phyloP scores from a whole-genome alignment of 2,888 invertebrate species.

The Erebia aethiops region DNA sequence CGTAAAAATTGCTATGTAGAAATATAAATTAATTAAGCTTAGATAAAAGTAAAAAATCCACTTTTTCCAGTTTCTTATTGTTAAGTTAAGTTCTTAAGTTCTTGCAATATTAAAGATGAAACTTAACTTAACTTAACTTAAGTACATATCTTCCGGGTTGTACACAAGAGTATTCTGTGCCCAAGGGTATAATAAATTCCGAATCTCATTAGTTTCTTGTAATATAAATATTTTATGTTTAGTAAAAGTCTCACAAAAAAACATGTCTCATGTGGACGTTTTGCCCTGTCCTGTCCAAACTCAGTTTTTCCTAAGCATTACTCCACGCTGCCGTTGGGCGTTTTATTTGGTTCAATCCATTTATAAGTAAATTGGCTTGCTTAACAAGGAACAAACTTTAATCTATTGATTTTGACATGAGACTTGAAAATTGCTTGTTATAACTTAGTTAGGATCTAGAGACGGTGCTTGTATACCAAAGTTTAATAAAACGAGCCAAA shows the following conservation, averaged over 20 bases:
- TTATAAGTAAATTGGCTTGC: background rate
- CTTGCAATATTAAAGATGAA: background rate
- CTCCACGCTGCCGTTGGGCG: background rate
- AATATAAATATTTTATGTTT: background rate
- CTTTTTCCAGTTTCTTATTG: no score
- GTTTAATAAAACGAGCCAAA: background rate
- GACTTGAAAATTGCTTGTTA: slow-evolving; percentile 6
- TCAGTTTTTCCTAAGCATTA: background rate
- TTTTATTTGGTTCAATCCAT: background rate
- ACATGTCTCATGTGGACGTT: no score
- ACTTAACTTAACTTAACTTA: no score
- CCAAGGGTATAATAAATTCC: background rate
- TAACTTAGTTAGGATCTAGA: background rate
- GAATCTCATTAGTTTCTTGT: background rate
- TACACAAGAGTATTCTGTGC: background rate
- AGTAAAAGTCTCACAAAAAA: no score
- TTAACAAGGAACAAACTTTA: background rate
- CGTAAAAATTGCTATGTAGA: no score
- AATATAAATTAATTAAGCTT: no score
- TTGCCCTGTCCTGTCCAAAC: no score
- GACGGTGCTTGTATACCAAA: background rate
- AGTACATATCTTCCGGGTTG: background rate
- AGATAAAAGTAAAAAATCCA: no score
- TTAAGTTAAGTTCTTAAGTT: no score
- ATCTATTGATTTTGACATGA: background rate